Conservation (phyloP, 2,113 vertebrate species). For the Sinocyclocheilus anophthalmus region DNA sequence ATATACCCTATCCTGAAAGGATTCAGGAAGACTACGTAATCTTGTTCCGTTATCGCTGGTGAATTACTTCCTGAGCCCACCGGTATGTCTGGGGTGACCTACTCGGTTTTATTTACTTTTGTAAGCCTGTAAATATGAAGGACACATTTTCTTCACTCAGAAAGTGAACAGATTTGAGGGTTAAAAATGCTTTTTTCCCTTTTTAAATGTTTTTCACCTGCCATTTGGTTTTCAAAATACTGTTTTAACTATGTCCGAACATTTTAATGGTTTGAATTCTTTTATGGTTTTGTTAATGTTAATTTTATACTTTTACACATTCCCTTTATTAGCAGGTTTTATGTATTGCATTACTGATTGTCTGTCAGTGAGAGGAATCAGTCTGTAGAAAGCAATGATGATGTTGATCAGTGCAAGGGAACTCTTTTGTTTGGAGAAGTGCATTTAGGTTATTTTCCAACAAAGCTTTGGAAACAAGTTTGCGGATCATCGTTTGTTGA, state of each 20-base stretch:
- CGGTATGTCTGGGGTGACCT: slow-evolving; percentile 25
- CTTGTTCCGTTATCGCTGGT: slow-evolving; percentile 35
- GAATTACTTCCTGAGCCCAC: slow-evolving; percentile 30
- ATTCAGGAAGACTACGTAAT: slow-evolving; percentile 96
- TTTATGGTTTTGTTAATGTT: slow-evolving; percentile 29
- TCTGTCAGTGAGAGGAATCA: background rate
- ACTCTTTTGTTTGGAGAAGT: background rate
- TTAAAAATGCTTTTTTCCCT: slow-evolving; percentile 34
- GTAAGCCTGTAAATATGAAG: slow-evolving; percentile 49
- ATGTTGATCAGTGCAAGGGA: background rate
- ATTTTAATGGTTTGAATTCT: slow-evolving; percentile 49
- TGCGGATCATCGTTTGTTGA: background rate
- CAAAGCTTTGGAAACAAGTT: background rate
- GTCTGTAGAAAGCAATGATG: background rate
- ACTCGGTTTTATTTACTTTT: slow-evolving; percentile 46
- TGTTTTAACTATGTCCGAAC: slow-evolving; percentile 24
- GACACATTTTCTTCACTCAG: slow-evolving; percentile 24
- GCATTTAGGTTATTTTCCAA: background rate
- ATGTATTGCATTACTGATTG: slow-evolving; percentile 19
- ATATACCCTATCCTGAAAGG: slow-evolving; percentile 99
- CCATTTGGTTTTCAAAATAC: slow-evolving; percentile 23
- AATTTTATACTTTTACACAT: slow-evolving; percentile 51
- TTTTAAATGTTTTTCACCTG: slow-evolving; percentile 36
- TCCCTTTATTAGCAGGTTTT: slow-evolving; percentile 50
- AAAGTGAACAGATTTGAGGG: background rate